A percentile compares a stretch with the other conserved stretches of the same genome.
Evolutionary conservation across 1,140 invertebrate species (phyloP).

Genomic region (Cydia strobilella): DNA sequence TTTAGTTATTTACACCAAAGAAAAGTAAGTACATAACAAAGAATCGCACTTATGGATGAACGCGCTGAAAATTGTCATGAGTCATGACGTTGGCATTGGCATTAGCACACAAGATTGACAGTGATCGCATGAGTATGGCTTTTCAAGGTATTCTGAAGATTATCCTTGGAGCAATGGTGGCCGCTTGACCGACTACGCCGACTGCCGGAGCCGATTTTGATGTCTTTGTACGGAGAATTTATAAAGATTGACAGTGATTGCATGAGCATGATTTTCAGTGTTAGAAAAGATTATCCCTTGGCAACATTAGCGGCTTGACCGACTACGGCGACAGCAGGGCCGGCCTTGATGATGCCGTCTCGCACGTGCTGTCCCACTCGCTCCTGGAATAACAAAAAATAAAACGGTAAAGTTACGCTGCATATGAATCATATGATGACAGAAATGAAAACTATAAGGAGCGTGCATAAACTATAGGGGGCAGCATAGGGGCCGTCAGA

Average conservation of each 20-base stretch:
- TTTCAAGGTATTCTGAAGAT: neutral
- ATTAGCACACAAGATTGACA: too few relatives aligned
- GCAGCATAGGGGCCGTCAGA: too few relatives aligned
- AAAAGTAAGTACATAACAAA: too few relatives aligned
- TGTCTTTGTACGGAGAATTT: neutral
- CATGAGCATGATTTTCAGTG: neutral
- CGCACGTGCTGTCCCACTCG: constrained; percentile 53
- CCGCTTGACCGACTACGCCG: constrained; percentile 46
- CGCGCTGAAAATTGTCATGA: too few relatives aligned
- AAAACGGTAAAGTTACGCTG: neutral
- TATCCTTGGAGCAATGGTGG: constrained; percentile 22
- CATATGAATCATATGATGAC: too few relatives aligned
- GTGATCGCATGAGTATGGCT: too few relatives aligned
- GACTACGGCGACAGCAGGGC: constrained; percentile 51
- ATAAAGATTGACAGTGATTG: too few relatives aligned
- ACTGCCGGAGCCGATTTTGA: constrained; percentile 53
- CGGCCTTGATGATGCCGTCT: constrained; percentile 63
- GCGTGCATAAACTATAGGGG: too few relatives aligned
- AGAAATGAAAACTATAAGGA: too few relatives aligned
- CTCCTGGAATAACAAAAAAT: constrained; percentile 52
- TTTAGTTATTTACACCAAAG: too few relatives aligned
- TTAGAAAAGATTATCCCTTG: neutral
- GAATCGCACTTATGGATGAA: too few relatives aligned
- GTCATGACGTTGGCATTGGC: too few relatives aligned
- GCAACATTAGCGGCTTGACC: constrained; percentile 41